Evolutionary conservation across 1,140 invertebrate genomes (phyloP).

Genomic region (Tribolium madens): DNA sequence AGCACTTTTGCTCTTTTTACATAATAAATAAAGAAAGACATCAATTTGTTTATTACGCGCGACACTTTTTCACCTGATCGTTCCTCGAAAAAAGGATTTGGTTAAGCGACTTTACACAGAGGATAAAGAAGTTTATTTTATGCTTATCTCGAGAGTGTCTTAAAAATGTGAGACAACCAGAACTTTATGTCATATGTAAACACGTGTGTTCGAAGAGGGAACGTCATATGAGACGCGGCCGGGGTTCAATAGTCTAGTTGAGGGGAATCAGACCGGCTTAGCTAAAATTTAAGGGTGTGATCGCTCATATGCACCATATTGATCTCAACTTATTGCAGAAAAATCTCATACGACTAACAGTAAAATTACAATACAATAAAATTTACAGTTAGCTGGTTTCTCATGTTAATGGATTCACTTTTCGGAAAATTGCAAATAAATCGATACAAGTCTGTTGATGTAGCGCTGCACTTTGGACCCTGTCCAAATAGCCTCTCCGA

Average conservation of each 20-base stretch:
- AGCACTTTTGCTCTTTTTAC: slow-evolving; percentile 34
- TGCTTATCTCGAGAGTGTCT: slow-evolving; percentile 16
- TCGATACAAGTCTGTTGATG: background rate
- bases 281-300: slow-evolving; percentile 10
- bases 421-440: background rate
- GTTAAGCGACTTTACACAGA: background rate
- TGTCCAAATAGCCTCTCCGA: slow-evolving; percentile 27
- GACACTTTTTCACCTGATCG: background rate
- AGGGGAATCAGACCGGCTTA: background rate
- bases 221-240: slow-evolving; percentile 13
- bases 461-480: slow-evolving; percentile 21
- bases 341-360: too few species aligned
- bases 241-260: slow-evolving; percentile 41
- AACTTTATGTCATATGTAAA: slow-evolving; percentile 44
- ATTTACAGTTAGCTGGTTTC: too few species aligned
- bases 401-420: too few species aligned
- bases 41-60: slow-evolving; percentile 24
- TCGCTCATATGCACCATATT: background rate
- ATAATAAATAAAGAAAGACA: slow-evolving; percentile 34
- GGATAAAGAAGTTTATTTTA: slow-evolving; percentile 8
- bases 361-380: too few species aligned
- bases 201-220: slow-evolving; percentile 38
- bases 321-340: background rate
- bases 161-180: slow-evolving; percentile 36
- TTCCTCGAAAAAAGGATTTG: slow-evolving; percentile 2